Conservation (phyloP, 1,140 invertebrate species). For the Drosophila persimilis region DNA sequence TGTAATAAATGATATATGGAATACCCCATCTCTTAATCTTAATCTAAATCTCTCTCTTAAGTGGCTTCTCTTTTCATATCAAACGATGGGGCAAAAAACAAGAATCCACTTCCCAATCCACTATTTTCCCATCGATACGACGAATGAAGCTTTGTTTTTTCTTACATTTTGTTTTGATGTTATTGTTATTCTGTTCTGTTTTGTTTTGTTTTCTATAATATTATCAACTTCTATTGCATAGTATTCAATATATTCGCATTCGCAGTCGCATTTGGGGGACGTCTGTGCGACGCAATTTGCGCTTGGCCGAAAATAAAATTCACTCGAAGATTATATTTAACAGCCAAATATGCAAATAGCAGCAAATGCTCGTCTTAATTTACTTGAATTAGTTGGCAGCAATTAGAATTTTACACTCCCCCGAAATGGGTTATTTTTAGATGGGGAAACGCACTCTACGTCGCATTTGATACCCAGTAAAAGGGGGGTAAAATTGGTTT, state of each 20-base stretch:
- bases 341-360: constrained; percentile 30
- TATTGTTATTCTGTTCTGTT: constrained; percentile 19
- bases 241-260: constrained; percentile 38
- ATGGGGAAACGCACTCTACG: constrained; percentile 3
- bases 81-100: neutral
- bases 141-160: constrained; percentile 37
- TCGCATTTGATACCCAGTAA: constrained; percentile 6
- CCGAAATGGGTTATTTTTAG: constrained; percentile 22
- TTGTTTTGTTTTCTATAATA: constrained; percentile 35
- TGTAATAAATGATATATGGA: constrained; percentile 30
- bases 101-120: constrained; percentile 12
- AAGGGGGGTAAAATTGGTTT: too few relatives aligned
- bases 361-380: constrained; percentile 35
- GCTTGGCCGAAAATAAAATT: constrained; percentile 19
- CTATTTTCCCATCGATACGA: constrained; percentile 4
- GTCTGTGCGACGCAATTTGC: constrained; percentile 40
- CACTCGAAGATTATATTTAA: constrained; percentile 47
- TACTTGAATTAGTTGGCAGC: constrained; percentile 62
- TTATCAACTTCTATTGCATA: constrained; percentile 43
- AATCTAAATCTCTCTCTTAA: neutral
- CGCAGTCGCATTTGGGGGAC: neutral
- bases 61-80: constrained; percentile 1
- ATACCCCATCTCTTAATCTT: constrained; percentile 18
- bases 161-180: constrained; percentile 43
- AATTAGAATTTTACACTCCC: constrained; percentile 42